Evolutionary conservation across 2,113 vertebrate species (phyloP).

Genomic region (Rhodinocichla rosea): DNA sequence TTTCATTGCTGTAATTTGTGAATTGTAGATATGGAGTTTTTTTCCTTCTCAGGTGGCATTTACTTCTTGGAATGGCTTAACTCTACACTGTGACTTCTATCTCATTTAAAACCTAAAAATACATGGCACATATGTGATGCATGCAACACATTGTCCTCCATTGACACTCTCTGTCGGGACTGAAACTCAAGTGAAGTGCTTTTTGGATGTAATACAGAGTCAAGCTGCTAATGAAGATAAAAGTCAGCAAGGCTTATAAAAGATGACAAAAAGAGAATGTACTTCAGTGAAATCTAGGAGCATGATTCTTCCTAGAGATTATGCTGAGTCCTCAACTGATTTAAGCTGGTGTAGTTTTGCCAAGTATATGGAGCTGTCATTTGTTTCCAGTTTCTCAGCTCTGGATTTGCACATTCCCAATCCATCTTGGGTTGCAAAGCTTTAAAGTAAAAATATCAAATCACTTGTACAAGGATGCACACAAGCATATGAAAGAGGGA

Average conservation of each 20-base stretch:
- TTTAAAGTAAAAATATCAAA: not conserved
- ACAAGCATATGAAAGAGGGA: not conserved
- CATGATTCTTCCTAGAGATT: not conserved
- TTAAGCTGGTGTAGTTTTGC: not conserved
- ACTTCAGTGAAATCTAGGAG: not conserved
- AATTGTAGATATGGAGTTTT: not conserved
- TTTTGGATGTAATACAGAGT: not conserved
- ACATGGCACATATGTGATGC: not conserved
- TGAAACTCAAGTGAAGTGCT: not conserved
- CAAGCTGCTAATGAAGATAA: not conserved
- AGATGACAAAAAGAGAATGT: not conserved
- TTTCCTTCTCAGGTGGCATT: not conserved
- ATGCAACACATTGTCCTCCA: not conserved
- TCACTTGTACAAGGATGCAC: not conserved
- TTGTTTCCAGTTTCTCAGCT: not conserved
- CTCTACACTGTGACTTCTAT: not conserved
- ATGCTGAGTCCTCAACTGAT: not conserved
- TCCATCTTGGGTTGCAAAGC: not conserved
- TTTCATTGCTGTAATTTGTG: not conserved
- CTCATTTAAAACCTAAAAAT: not conserved
- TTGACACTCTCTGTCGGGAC: not conserved
- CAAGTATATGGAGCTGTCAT: not conserved
- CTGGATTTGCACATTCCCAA: not conserved
- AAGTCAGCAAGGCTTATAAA: not conserved
- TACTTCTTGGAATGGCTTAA: not conserved